A percentile compares a stretch with the other conserved stretches of the same genome.
Conservation (phyloP, 2,888 invertebrate genomes). For the Amorpha juglandis region DNA sequence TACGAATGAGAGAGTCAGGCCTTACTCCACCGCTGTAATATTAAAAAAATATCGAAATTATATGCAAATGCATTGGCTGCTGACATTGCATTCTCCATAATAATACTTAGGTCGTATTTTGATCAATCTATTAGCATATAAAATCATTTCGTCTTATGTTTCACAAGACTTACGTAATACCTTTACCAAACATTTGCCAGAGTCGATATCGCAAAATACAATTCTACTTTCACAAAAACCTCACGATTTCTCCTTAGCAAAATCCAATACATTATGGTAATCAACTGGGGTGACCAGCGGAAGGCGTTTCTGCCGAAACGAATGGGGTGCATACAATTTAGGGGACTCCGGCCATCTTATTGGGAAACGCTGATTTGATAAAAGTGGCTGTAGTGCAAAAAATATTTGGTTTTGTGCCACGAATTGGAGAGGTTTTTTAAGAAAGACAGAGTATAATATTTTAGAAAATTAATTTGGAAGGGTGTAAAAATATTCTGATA, state of each 20-base stretch:
- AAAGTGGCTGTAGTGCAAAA: constrained; percentile 35
- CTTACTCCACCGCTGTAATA: too few relatives aligned
- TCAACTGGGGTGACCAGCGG: constrained; percentile 41
- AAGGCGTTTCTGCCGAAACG: constrained; percentile 41
- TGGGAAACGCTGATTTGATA: constrained; percentile 52
- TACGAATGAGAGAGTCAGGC: too few relatives aligned
- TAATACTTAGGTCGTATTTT: too few relatives aligned
- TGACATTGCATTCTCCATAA: too few relatives aligned
- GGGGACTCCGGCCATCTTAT: constrained; percentile 33
- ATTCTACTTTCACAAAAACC: constrained; percentile 34
- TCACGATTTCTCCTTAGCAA: constrained; percentile 29
- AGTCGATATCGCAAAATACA: constrained; percentile 30
- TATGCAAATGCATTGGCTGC: too few relatives aligned
- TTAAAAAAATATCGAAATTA: too few relatives aligned
- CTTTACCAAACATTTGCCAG: neutral
- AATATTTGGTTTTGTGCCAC: neutral
- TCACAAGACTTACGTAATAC: neutral
- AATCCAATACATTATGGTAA: constrained; percentile 39
- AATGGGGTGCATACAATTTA: constrained; percentile 52
- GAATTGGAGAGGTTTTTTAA: neutral
- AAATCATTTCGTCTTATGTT: too few relatives aligned
- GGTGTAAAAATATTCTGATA: too few relatives aligned
- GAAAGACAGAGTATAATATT: neutral
- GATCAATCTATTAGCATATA: too few relatives aligned
- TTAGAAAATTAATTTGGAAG: neutral